Base-by-base conservation (phyloP, 2,888 invertebrate species). In the Malacosoma neustria region DNA sequence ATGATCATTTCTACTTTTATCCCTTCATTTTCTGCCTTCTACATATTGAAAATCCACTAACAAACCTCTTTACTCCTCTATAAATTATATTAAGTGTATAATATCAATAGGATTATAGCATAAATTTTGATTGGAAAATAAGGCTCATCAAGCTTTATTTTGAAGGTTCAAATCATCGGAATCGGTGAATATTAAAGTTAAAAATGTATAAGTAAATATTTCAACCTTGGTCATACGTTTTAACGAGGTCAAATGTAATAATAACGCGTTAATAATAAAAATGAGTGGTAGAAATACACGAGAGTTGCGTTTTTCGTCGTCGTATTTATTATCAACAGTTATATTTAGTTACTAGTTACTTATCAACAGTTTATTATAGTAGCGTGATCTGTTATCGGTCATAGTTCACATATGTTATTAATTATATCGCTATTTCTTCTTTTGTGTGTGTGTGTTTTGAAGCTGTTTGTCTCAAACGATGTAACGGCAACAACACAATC, bases 171-270 rank as follows among this genome's bases (percentile, higher is more conserved):
- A 29, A 41, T 30, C 34, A 29, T 14, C 41, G 43, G 42, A 51
- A 51, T 44, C 43, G 40, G 12, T 33, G 22, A 48, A 38, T 38
- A 42, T 46, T 34, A 33, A 36, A 34, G 40, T 46, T 34, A 33
- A 39, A 46, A 50, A 29, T 32, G 29, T 22, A 22, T 22, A 22
- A 22, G n/a, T n/a, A n/a, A n/a, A n/a, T 42, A 49, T 37, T 34
- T 37, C 39, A 54, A 42, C 56, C 57, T 55, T 55, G 57, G 48
- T 49, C 44, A 39, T 40, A 43, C 52, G 47, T 45, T 42, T 38
- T 32, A 42, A 44, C 47, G 54, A 58, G 53, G 57, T 58, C 53
- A 45, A 33, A 49, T 46, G 39, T 42, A 45, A 33, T 39, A 53
- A 51, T 45, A 48, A 46, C 48, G 38, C 42, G 44, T 46, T 61